Evolutionary conservation across 2,797 vertebrate species (phyloP).

Genomic region (Sternotherus odoratus): DNA sequence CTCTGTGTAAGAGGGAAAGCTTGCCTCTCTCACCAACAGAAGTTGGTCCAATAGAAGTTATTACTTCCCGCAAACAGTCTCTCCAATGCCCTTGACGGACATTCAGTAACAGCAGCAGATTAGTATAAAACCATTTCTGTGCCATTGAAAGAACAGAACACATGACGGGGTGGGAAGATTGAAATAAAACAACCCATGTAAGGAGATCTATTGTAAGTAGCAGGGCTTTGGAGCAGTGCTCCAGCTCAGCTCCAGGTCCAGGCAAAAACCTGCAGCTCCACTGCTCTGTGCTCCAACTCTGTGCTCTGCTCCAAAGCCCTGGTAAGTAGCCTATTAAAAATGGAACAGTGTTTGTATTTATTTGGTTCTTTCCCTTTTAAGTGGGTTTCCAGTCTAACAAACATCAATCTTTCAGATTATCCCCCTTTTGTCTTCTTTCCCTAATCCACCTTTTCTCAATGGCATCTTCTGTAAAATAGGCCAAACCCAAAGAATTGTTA

Average conservation of each 20-base stretch:
- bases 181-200: background rate
- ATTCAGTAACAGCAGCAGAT: background rate
- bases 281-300: no score
- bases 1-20: background rate
- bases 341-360: rapidly evolving
- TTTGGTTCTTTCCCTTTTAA: background rate
- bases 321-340: background rate
- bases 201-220: background rate
- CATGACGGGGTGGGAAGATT: background rate
- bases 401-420: background rate
- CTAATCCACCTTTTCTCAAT: background rate
- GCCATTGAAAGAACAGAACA: background rate
- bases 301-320: no score
- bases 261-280: no score
- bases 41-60: background rate
- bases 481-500: rapidly evolving
- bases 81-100: background rate
- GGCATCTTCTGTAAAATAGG: background rate
- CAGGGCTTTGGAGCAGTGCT: background rate
- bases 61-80: background rate
- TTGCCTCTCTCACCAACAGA: background rate
- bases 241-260: no score
- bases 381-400: background rate
- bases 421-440: background rate
- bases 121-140: background rate